Evolutionary conservation across 2,888 invertebrate genomes (phyloP).

Genomic region (Stenodera caucasica): DNA sequence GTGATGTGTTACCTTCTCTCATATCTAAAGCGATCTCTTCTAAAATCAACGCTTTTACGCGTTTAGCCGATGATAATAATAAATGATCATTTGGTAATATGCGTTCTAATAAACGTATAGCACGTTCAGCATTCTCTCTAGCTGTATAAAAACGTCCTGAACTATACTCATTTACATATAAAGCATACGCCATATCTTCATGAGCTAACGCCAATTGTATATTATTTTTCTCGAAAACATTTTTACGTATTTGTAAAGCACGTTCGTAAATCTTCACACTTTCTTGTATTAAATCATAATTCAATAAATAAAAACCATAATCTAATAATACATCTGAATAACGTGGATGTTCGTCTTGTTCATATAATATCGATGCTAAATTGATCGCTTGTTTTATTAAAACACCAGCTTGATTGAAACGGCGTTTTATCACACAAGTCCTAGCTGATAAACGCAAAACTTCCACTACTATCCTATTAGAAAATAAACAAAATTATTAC

Average conservation of each 20-base stretch:
- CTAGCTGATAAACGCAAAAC: slow-evolving; percentile 85
- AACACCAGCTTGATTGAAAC: slow-evolving; percentile 79
- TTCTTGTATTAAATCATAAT: slow-evolving; percentile 81
- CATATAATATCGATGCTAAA: slow-evolving; percentile 66
- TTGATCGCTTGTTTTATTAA: slow-evolving; percentile 81
- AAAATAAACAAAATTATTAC: slow-evolving; percentile 15
- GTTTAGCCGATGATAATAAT: slow-evolving; percentile 83
- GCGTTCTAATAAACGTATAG: slow-evolving; percentile 78
- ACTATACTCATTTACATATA: slow-evolving; percentile 90
- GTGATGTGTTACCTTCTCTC: slow-evolving; percentile 46
- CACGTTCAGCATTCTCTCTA: slow-evolving; percentile 78
- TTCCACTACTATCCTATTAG: slow-evolving; percentile 70
- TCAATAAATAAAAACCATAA: slow-evolving; percentile 88
- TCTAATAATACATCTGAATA: slow-evolving; percentile 84
- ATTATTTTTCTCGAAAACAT: slow-evolving; percentile 81
- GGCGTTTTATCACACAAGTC: slow-evolving; percentile 86
- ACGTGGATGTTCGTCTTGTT: slow-evolving; percentile 69
- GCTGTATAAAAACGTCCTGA: slow-evolving; percentile 84
- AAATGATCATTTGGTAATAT: slow-evolving; percentile 82
- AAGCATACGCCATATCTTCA: slow-evolving; percentile 91
- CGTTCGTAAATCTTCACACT: slow-evolving; percentile 83
- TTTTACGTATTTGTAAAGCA: slow-evolving; percentile 72
- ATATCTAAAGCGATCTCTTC: slow-evolving; percentile 93
- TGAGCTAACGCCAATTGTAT: slow-evolving; percentile 87
- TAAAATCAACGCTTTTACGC: slow-evolving; percentile 88